These are phyloP conservation scores for Urophycis tenuis DNA, from an alignment of 2,797 vertebrate species.

Conservation along the genomic window DNA sequence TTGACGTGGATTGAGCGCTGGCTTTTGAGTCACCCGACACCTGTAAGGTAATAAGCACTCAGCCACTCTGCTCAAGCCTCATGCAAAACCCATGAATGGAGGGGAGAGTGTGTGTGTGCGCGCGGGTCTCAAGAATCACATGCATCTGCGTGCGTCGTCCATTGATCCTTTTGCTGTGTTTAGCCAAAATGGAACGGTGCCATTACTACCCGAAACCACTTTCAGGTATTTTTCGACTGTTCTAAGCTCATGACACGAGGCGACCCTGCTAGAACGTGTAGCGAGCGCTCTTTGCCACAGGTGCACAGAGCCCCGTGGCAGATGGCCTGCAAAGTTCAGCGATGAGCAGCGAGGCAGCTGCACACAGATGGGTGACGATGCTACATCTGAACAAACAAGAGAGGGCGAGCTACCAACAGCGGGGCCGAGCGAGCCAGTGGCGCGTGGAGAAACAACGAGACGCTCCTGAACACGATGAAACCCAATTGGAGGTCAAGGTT, in stretches of 20 bases:
- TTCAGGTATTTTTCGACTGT: neutral
- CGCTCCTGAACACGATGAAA: neutral
- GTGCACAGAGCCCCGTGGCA: slow-evolving; percentile 36
- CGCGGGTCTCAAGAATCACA: neutral
- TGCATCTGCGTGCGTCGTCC: neutral
- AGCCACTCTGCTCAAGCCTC: slow-evolving; percentile 38
- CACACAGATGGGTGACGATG: slow-evolving; percentile 38
- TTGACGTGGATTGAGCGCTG: slow-evolving; percentile 19
- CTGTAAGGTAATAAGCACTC: slow-evolving; percentile 45
- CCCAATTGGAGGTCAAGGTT: neutral
- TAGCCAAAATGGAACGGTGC: neutral
- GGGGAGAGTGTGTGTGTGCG: neutral
- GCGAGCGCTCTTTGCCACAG: slow-evolving; percentile 39
- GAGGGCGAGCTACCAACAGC: neutral
- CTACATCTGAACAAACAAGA: slow-evolving; percentile 48
- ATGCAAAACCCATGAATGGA: slow-evolving; percentile 50
- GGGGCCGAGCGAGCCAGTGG: neutral
- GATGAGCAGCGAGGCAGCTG: slow-evolving; percentile 33
- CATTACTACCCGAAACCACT: neutral
- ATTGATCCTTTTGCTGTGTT: neutral
- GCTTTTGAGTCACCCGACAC: slow-evolving; percentile 56
- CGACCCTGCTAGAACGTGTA: neutral
- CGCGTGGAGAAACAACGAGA: neutral
- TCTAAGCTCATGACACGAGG: slow-evolving; percentile 7
- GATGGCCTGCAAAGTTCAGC: slow-evolving; percentile 51